Percentiles rank a stretch among this genome's conserved stretches.
phyloP scores from a whole-genome alignment of 1,140 invertebrate species.

The Zaprionus capensis region DNA sequence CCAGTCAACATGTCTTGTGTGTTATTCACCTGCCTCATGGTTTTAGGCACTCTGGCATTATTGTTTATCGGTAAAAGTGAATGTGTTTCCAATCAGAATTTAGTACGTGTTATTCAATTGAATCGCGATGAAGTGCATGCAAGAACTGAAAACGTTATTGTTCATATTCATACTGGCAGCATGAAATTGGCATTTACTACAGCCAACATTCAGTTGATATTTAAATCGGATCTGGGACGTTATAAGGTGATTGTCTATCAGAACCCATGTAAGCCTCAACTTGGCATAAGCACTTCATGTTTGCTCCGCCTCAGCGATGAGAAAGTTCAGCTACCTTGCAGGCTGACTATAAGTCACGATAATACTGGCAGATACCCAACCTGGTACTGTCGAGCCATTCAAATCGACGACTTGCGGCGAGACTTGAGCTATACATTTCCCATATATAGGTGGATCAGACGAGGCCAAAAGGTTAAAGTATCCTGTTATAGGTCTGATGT shows the following conservation, averaged over 20 bases:
- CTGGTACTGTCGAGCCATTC: slow-evolving; percentile 37
- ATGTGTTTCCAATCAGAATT: not conserved
- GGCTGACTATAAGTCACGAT: slow-evolving; percentile 32
- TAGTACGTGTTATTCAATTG: slow-evolving; percentile 29
- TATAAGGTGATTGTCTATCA: slow-evolving; percentile 38
- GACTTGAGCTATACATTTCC: slow-evolving; percentile 33
- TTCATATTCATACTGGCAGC: slow-evolving; percentile 27
- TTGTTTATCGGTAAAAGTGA: not conserved
- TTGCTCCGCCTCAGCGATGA: slow-evolving; percentile 24
- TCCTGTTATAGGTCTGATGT: slow-evolving; percentile 7
- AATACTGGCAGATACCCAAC: slow-evolving; percentile 27
- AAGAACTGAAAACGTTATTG: slow-evolving; percentile 19
- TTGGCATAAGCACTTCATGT: slow-evolving; percentile 19
- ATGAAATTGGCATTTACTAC: slow-evolving; percentile 5
- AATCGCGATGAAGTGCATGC: slow-evolving; percentile 1
- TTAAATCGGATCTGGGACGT: slow-evolving; percentile 29
- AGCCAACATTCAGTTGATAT: slow-evolving; percentile 24
- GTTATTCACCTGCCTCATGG: slow-evolving; percentile 1
- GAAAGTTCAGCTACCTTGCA: slow-evolving; percentile 31
- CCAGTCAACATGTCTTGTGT: not conserved
- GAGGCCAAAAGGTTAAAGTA: slow-evolving; percentile 8
- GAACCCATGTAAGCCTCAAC: slow-evolving; percentile 23
- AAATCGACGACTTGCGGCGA: slow-evolving; percentile 21
- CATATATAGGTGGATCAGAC: slow-evolving; percentile 19
- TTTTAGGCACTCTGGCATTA: not conserved